Evolutionary conservation across 1,140 invertebrate genomes (phyloP).

Genomic region (Conopomorpha cramerella): DNA sequence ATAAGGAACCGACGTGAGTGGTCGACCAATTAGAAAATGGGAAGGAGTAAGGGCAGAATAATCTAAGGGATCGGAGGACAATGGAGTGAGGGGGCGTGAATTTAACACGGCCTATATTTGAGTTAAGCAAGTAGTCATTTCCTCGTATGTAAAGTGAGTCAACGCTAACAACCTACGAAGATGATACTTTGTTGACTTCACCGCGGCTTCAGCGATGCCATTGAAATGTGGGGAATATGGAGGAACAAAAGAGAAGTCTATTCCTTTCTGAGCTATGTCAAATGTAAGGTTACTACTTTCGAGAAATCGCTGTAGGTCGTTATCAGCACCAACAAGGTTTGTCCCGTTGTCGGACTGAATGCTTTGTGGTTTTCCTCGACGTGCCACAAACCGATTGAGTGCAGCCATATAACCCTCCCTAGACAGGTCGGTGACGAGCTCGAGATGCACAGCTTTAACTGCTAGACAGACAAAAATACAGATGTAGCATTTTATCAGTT

Average conservation of each 20-base stretch:
- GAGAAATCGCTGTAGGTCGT: not conserved
- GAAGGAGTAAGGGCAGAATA: too few species aligned
- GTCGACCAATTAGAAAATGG: too few species aligned
- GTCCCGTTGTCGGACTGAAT: conserved; percentile 17
- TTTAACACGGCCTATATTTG: not conserved
- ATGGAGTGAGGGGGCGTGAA: not conserved
- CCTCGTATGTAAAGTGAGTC: not conserved
- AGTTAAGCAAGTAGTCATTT: not conserved
- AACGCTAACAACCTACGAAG: not conserved
- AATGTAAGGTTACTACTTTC: not conserved
- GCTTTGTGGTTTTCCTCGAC: conserved; percentile 10
- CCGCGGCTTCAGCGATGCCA: not conserved
- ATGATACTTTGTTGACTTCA: not conserved
- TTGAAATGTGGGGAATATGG: not conserved
- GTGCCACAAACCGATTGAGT: conserved; percentile 18
- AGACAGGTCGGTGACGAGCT: conserved; percentile 6
- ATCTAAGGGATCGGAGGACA: too few species aligned
- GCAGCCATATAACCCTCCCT: conserved; percentile 19
- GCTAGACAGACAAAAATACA: conserved; percentile 5
- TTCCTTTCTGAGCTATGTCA: not conserved
- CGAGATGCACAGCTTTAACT: conserved; percentile 9
- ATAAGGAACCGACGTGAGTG: too few species aligned
- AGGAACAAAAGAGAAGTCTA: conserved; percentile 13
- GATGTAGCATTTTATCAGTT: too few species aligned
- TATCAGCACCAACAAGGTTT: not conserved